These are phyloP conservation scores for Bombus breviceps DNA, from an alignment of 1,140 invertebrate genomes.

Conservation along the genomic window DNA sequence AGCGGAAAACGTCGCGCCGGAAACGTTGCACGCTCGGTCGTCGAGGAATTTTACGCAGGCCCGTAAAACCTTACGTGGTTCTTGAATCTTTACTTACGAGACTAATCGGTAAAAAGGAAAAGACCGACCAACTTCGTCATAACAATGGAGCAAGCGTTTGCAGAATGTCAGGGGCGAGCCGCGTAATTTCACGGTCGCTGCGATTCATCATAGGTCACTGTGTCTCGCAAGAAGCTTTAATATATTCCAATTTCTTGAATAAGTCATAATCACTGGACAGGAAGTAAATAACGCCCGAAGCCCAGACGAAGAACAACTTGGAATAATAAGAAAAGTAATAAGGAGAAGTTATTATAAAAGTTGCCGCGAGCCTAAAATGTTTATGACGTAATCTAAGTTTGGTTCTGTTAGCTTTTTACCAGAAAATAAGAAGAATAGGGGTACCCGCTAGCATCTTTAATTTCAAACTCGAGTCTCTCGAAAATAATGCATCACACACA, in stretches of 20 bases:
- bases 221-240: not conserved
- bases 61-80: not conserved
- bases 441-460: not conserved
- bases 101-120: not conserved
- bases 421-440: too few relatives aligned
- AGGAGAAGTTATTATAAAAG: not conserved
- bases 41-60: not conserved
- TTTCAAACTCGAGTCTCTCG: too few relatives aligned
- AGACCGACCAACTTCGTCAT: not conserved
- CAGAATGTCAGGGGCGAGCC: not conserved
- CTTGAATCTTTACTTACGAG: not conserved
- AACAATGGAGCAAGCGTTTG: not conserved
- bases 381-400: not conserved
- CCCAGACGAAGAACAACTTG: not conserved
- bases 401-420: not conserved
- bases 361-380: not conserved
- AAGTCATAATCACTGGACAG: not conserved
- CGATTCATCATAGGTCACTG: not conserved
- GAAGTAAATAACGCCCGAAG: not conserved
- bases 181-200: not conserved
- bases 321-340: not conserved
- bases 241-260: not conserved
- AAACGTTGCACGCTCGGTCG: too few relatives aligned
- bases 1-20: not conserved
- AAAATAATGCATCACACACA: too few relatives aligned